phyloP scores from a whole-genome alignment of 2,113 vertebrate species.

The Synchiropus splendidus region DNA sequence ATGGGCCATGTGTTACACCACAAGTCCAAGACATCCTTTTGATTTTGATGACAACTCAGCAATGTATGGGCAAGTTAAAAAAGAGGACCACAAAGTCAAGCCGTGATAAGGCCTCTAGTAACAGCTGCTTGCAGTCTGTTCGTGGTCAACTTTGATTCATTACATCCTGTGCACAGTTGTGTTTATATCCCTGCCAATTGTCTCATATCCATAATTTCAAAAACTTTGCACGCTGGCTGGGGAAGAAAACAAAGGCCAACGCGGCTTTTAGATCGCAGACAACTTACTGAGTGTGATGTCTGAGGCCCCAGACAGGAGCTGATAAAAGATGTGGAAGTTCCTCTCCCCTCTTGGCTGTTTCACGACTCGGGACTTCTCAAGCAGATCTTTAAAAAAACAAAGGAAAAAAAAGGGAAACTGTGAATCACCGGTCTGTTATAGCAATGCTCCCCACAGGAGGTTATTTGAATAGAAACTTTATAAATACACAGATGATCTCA shows the following conservation, averaged over 20 bases:
- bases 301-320: conserved; percentile 88
- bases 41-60: too few relatives aligned
- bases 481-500: conserved; percentile 3
- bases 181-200: not conserved
- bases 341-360: conserved; percentile 95
- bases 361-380: conserved; percentile 90
- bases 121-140: not conserved
- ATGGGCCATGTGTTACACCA: conserved; percentile 37
- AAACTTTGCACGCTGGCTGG: not conserved
- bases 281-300: conserved; percentile 88
- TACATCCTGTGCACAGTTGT: conserved; percentile 4
- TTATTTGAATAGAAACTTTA: conserved; percentile 1
- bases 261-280: not conserved
- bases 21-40: too few relatives aligned
- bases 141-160: conserved; percentile 5
- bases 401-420: conserved; percentile 18
- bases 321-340: conserved; percentile 97
- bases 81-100: too few relatives aligned
- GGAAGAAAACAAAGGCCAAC: not conserved
- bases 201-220: not conserved
- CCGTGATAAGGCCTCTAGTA: not conserved
- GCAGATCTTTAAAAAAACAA: conserved; percentile 71
- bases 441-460: conserved; percentile 1
- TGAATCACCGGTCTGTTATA: conserved; percentile 10
- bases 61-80: too few relatives aligned